These are phyloP conservation scores for Drosophila monieri DNA, from an alignment of 2,888 invertebrate species.

Conservation along the genomic window DNA sequence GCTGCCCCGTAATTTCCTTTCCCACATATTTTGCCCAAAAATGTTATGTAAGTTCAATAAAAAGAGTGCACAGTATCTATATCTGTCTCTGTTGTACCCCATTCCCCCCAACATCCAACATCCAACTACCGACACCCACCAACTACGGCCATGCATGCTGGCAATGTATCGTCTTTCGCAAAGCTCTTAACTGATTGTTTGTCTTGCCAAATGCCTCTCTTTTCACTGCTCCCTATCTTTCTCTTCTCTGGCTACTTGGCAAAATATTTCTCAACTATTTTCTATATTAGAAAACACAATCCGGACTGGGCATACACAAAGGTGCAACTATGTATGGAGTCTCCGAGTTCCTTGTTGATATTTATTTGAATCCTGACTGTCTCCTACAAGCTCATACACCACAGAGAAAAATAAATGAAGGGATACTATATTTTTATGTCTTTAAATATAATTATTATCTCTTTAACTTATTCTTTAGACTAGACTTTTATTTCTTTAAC, in stretches of 20 bases:
- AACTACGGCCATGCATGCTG: background rate
- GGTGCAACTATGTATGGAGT: conserved; percentile 51
- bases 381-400: conserved; percentile 54
- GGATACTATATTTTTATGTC: background rate
- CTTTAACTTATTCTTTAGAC: background rate
- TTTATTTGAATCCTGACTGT: conserved; percentile 78
- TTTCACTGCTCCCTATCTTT: conserved; percentile 48
- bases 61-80: conserved; percentile 30
- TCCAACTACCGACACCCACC: background rate
- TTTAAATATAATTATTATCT: background rate
- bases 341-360: conserved; percentile 63
- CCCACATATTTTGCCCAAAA: conserved; percentile 54
- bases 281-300: conserved; percentile 74
- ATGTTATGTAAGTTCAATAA: conserved; percentile 74
- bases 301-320: conserved; percentile 65
- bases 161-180: conserved; percentile 54
- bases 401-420: conserved; percentile 17
- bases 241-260: conserved; percentile 68
- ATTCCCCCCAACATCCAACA: background rate
- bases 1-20: conserved; percentile 53
- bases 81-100: conserved; percentile 23
- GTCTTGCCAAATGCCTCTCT: conserved; percentile 76
- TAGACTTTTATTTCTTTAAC: background rate
- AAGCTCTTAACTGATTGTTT: conserved; percentile 81
- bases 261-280: conserved; percentile 79